Evolutionary conservation across 2,888 invertebrate species (phyloP), one percentile per base, ranked within the genome.

Genomic region (Allygus modestus): DNA sequence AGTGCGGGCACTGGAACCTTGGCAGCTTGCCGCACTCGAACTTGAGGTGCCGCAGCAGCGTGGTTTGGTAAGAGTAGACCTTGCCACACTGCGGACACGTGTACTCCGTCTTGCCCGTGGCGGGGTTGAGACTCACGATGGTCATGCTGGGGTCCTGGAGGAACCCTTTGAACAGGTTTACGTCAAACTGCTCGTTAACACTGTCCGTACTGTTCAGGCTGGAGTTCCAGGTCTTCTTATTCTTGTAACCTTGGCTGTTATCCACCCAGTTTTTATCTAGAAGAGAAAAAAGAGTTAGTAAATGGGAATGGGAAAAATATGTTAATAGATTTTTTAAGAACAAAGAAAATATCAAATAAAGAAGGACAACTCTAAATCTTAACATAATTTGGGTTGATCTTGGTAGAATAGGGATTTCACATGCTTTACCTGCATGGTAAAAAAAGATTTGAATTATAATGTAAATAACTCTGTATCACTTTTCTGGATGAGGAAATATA

Each of bases 1-100:
- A 92, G 71, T 89, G 84, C 7, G 88, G 88, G 85, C 91, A 91
- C 15, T 86, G 87, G 87, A 90, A 91, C 85, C 89, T 89, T 73
- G 91, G 91, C n/a, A 54, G 83, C 43, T 81, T 65, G 26, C 90
- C 90, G 85, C 91, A 91, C 82, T 89, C 89, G 20, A 88, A 88
- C 54, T 88, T 84, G 12, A 85, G 71, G 71, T 88, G 88, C 11
- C 83, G 26, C 20, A 61, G 33, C 54, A 83, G 58, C 17, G 75
- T 75, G 5, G 20, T 26, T 9, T 31, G 26, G 23, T 75, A 33
- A 0, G 31, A 31, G 61, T 83, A 83, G 12, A 43, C 12, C 75
- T 75, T 83, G 11, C 17, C 15, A n/a, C 83, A 83, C 33, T 28
- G 37, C 4, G 83, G 75, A 17, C 79, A 79, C n/a, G 33, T 79